Percentiles rank a stretch among this genome's conserved stretches.
phyloP scores from a whole-genome alignment of 2,797 vertebrate genomes.

The Pachyuromys duprasi region DNA sequence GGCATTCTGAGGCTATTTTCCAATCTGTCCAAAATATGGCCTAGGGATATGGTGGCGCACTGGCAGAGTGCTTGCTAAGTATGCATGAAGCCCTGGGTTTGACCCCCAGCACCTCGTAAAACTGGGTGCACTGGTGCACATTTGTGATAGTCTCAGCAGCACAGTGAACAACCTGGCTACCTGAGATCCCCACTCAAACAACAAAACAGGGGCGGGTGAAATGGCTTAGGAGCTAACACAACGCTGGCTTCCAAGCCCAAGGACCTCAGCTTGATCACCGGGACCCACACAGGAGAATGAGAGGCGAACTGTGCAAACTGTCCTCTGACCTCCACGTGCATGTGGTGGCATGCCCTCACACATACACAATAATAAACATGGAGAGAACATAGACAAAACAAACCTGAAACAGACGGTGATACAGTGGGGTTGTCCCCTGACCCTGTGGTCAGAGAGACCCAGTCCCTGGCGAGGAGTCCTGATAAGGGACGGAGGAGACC shows the following conservation, averaged over 20 bases:
- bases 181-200: neutral
- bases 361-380: neutral
- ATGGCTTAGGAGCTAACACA: neutral
- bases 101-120: neutral
- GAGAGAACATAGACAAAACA: neutral
- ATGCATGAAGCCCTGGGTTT: neutral
- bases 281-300: neutral
- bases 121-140: neutral
- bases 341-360: accelerated
- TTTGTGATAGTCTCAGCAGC: neutral
- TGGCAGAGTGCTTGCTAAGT: neutral
- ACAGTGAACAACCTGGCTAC: neutral
- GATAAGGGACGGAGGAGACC: too few relatives aligned
- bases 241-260: neutral
- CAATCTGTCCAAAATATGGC: neutral
- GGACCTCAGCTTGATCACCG: neutral
- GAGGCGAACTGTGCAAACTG: neutral
- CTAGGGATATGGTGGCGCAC: neutral
- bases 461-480: neutral
- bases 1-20: neutral
- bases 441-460: neutral
- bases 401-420: neutral
- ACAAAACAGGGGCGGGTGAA: neutral
- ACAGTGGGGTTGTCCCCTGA: neutral
- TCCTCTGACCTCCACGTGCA: neutral